phyloP scores from a whole-genome alignment of 1,140 invertebrate species.

The Rhynchophorus ferrugineus region DNA sequence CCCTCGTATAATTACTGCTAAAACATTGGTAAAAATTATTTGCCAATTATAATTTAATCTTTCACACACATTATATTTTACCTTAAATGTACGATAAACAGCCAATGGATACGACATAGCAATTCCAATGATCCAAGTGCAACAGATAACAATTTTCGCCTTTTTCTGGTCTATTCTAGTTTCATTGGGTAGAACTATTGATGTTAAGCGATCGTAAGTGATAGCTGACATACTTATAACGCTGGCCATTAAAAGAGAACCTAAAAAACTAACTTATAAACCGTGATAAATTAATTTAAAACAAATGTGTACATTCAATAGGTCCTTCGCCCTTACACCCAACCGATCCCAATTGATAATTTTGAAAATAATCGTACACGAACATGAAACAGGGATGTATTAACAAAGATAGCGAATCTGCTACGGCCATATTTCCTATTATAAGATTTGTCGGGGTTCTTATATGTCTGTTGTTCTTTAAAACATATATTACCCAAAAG shows the following conservation, averaged over 20 bases:
- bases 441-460: conserved; percentile 71
- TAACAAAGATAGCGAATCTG: conserved; percentile 66
- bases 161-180: conserved; percentile 52
- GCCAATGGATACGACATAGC: conserved; percentile 54
- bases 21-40: no score
- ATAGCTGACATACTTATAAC: conserved; percentile 72
- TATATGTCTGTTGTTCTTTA: conserved; percentile 58
- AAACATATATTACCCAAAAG: conserved; percentile 58
- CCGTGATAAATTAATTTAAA: conserved; percentile 1
- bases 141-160: conserved; percentile 52
- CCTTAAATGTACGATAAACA: conserved; percentile 55
- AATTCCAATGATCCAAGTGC: conserved; percentile 60
- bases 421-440: conserved; percentile 70
- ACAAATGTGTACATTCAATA: conserved; percentile 48
- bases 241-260: conserved; percentile 57
- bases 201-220: conserved; percentile 73
- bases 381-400: conserved; percentile 65
- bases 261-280: conserved; percentile 34
- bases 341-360: conserved; percentile 60
- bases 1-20: no score
- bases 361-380: conserved; percentile 60
- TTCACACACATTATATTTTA: no score
- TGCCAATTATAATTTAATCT: no score
- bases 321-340: conserved; percentile 65
- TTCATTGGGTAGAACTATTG: conserved; percentile 65